These are phyloP conservation scores for Halichoerus grypus DNA, from an alignment of 2,113 vertebrate species.

Conservation along the genomic window DNA sequence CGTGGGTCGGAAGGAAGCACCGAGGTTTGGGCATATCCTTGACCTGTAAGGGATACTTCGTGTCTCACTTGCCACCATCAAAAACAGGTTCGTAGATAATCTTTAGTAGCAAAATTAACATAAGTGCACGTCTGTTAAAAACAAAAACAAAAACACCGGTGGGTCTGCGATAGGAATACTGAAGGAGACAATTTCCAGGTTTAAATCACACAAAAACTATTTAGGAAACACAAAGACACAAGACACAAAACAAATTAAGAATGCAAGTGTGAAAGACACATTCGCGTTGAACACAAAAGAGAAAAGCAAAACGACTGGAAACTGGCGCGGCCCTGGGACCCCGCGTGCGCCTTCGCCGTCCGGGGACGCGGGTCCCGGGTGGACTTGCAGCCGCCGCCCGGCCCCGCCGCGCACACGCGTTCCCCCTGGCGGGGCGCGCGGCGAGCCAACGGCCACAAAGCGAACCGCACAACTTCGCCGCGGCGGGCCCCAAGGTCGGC, in stretches of 20 bases:
- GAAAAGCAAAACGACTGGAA: neutral
- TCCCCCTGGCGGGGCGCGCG: constrained; percentile 4
- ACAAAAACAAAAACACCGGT: neutral
- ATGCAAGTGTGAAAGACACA: neutral
- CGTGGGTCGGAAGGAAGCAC: neutral
- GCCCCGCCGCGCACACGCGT: neutral
- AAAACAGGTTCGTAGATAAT: neutral
- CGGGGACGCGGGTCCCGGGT: neutral
- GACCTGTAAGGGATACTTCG: neutral
- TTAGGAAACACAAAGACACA: constrained; percentile 73
- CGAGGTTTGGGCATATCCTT: neutral
- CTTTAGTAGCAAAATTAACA: neutral
- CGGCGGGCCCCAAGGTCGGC: neutral
- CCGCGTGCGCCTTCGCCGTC: neutral
- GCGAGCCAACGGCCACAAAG: constrained; percentile 16
- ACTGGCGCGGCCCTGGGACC: neutral
- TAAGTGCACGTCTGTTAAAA: neutral
- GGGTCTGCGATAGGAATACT: neutral
- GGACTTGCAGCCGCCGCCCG: neutral
- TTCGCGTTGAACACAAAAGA: constrained; percentile 18
- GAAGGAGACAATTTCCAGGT: neutral
- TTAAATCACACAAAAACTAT: neutral
- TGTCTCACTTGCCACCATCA: neutral
- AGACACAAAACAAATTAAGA: neutral
- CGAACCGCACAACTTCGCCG: neutral